These are phyloP conservation scores for Drosophila parvula DNA, from an alignment of 1,140 invertebrate species.

Conservation along the genomic window DNA sequence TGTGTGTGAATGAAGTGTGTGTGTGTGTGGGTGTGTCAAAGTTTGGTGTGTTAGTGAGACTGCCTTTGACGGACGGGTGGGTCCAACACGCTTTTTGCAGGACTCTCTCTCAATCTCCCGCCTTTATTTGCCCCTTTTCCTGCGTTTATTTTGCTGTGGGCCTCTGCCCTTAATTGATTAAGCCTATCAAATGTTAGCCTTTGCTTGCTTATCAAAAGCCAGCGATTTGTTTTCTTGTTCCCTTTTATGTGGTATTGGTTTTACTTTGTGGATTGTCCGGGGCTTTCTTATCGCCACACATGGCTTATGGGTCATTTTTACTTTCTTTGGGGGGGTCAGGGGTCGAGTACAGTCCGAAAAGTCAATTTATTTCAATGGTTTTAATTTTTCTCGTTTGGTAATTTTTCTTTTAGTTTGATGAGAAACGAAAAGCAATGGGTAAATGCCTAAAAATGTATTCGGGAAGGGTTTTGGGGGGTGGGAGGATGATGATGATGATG, in stretches of 20 bases:
- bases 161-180: constrained; percentile 71
- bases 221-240: constrained; percentile 34
- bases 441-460: constrained; percentile 22
- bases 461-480: neutral
- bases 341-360: constrained; percentile 51
- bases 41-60: constrained; percentile 10
- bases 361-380: constrained; percentile 45
- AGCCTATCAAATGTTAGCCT: constrained; percentile 67
- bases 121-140: constrained; percentile 14
- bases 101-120: constrained; percentile 4
- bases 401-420: constrained; percentile 48
- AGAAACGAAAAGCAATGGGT: constrained; percentile 68
- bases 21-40: too few species aligned
- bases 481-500: neutral
- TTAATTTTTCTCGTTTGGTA: constrained; percentile 29
- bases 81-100: constrained; percentile 26
- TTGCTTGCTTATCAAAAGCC: constrained; percentile 32
- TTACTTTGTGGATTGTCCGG: constrained; percentile 6
- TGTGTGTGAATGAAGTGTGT: constrained; percentile 21
- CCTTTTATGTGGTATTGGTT: constrained; percentile 36
- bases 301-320: constrained; percentile 10
- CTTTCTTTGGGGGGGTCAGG: constrained; percentile 3
- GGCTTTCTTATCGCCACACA: constrained; percentile 17
- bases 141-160: constrained; percentile 12
- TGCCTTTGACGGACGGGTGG: constrained; percentile 48